Evolutionary conservation across 2,888 invertebrate species (phyloP), one percentile per base, ranked within the genome.

Genomic region (Sphaerophoria taeniata): DNA sequence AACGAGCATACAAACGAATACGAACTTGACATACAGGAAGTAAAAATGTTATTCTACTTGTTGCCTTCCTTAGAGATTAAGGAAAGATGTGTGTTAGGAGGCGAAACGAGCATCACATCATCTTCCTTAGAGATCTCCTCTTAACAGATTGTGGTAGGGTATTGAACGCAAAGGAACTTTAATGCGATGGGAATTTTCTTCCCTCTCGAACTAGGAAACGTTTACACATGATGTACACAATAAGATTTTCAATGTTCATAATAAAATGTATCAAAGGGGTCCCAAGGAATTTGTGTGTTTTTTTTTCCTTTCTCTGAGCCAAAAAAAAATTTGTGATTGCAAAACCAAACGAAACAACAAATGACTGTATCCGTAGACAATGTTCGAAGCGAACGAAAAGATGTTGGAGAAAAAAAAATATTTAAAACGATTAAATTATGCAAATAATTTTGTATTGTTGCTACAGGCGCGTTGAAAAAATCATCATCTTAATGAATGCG

Each of bases 11-110:
- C 45, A 2, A 72, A 60, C 55, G 53, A 56, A 34, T 47, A 47
- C 69, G 75, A 79, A 84, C 79, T 84, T 85, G 84, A 80, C 84
- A 73, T 73, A 85, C 84, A 85, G 84, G 84, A 85, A 85, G 80
- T 72, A 72, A 60, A 51, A 73, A 79, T 69, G 53, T 72, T 72
- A 80, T 80, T 75, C 84, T 76, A 85, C 84, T 85, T 85, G 84
- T 85, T 85, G 84, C 84, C 67, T 71, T 71, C 56, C 49, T 76
- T 61, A 56, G 45, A 55, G 61, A 73, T 71, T 69, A 71, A 75
- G 84, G 80, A 69, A 80, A 80, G 76, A 76, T 72, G 70, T 45
- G 33, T 55, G 24, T 70, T 70, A 11, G 70, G 69, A 56, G 43
- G 67, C 43, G 56, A 56, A 43, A 55, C 56, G 55, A 47, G 36